These are phyloP conservation scores for Eulithis testata DNA, from an alignment of 2,888 invertebrate genomes.

Conservation along the genomic window DNA sequence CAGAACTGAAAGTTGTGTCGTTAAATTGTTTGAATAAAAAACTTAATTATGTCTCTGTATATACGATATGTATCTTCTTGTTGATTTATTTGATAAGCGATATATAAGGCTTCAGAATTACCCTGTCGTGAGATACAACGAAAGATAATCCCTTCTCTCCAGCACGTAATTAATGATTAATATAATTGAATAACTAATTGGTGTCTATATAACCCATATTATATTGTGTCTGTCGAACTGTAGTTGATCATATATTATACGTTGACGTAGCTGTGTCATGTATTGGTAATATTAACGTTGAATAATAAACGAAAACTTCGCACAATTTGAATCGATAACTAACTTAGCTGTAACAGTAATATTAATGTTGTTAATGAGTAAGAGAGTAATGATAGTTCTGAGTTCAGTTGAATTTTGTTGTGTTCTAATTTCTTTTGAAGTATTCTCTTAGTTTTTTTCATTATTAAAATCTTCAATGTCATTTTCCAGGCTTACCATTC, in stretches of 20 bases:
- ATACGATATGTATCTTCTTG: conserved; percentile 75
- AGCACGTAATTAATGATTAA: conserved; percentile 57
- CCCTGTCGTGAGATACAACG: conserved; percentile 71
- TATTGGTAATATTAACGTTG: conserved; percentile 59
- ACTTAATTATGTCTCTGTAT: conserved; percentile 71
- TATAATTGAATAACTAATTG: conserved; percentile 71
- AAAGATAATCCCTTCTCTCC: conserved; percentile 62
- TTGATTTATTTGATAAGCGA: conserved; percentile 81
- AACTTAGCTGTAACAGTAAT: conserved; percentile 74
- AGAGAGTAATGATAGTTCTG: conserved; percentile 41
- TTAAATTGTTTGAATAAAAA: conserved; percentile 78
- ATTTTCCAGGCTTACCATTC: conserved; percentile 2
- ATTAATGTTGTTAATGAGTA: conserved; percentile 61
- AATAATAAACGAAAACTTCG: conserved; percentile 75
- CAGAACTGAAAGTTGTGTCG: conserved; percentile 84
- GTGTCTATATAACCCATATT: conserved; percentile 69
- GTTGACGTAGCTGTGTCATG: conserved; percentile 78
- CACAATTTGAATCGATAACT: conserved; percentile 81
- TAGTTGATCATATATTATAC: conserved; percentile 64
- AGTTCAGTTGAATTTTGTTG: conserved; percentile 23
- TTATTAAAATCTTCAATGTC: neutral
- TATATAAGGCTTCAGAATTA: conserved; percentile 54
- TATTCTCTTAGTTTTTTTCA: conserved; percentile 8
- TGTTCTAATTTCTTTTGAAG: conserved; percentile 17
- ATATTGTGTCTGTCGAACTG: conserved; percentile 45